Evolutionary conservation across 2,888 invertebrate genomes (phyloP).

Genomic region (Polyploca ridens): DNA sequence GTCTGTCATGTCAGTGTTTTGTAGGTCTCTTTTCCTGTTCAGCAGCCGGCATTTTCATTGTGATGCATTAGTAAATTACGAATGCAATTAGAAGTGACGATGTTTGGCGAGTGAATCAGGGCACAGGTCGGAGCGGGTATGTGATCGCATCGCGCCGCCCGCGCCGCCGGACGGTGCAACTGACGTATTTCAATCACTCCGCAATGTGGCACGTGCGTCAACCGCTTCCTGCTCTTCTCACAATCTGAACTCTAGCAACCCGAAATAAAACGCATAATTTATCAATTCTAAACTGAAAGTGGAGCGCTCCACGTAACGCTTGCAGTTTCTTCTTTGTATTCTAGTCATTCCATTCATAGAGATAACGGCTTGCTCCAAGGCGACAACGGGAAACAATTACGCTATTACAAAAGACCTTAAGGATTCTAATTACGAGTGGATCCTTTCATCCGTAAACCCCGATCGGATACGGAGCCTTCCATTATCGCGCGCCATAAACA

Average conservation of each 20-base stretch:
- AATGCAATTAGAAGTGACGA: conserved; percentile 72
- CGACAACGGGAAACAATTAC: conserved; percentile 78
- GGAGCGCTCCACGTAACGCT: conserved; percentile 52
- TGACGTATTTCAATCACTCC: conserved; percentile 73
- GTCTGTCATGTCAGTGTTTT: conserved; percentile 26
- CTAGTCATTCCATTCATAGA: conserved; percentile 69
- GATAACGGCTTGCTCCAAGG: conserved; percentile 67
- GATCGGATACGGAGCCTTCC: conserved; percentile 75
- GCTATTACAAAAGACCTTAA: conserved; percentile 76
- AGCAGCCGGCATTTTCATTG: conserved; percentile 43
- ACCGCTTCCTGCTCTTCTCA: conserved; percentile 27
- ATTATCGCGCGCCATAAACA: conserved; percentile 80
- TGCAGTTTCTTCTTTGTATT: conserved; percentile 69
- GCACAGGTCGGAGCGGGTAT: conserved; percentile 65
- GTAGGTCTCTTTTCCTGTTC: conserved; percentile 39
- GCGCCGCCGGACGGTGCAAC: conserved; percentile 39
- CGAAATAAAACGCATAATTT: conserved; percentile 50
- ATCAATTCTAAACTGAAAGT: conserved; percentile 48
- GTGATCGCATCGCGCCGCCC: conserved; percentile 25
- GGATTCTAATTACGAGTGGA: conserved; percentile 76
- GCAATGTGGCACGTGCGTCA: conserved; percentile 44
- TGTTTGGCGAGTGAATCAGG: conserved; percentile 69
- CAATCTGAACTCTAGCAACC: conserved; percentile 49
- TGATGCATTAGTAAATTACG: conserved; percentile 70
- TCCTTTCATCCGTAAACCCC: conserved; percentile 71